phyloP scores from a whole-genome alignment of 2,888 invertebrate species.

The Temnothorax unifasciatus region DNA sequence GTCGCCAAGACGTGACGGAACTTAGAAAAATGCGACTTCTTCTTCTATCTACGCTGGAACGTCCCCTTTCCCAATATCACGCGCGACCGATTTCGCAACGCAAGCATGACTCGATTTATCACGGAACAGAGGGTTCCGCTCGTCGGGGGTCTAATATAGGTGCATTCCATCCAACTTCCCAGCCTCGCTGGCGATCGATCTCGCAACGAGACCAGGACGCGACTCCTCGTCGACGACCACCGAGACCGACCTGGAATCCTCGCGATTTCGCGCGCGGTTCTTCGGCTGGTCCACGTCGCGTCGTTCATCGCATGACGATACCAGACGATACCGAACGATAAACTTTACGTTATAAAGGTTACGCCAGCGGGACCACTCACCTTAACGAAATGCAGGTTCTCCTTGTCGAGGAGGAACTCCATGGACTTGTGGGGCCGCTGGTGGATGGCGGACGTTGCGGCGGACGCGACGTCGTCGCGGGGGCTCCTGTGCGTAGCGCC shows the following conservation, averaged over 20 bases:
- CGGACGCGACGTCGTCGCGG: constrained; percentile 80
- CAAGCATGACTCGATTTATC: constrained; percentile 18
- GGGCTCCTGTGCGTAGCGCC: constrained; percentile 81
- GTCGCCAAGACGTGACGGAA: not conserved
- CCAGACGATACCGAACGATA: not conserved
- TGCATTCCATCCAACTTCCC: constrained; percentile 10
- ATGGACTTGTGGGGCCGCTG: constrained; percentile 94
- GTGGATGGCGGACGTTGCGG: constrained; percentile 82
- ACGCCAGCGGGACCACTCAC: constrained; percentile 87
- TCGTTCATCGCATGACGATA: not conserved
- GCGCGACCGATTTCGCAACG: constrained; percentile 29
- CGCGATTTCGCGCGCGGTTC: not conserved
- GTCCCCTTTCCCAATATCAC: constrained; percentile 24
- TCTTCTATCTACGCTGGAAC: not conserved
- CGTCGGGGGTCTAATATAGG: not conserved
- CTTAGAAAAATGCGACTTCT: not conserved
- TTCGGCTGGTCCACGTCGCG: not conserved
- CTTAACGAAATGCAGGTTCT: constrained; percentile 95
- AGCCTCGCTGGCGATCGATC: constrained; percentile 16
- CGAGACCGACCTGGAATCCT: not conserved
- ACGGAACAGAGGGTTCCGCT: constrained; percentile 8
- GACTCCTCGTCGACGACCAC: not conserved
- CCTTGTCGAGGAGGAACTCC: constrained; percentile 98
- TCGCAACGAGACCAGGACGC: not conserved
- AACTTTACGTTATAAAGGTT: not conserved